Conservation (phyloP, 2,113 vertebrate species). For the Gopherus flavomarginatus region DNA sequence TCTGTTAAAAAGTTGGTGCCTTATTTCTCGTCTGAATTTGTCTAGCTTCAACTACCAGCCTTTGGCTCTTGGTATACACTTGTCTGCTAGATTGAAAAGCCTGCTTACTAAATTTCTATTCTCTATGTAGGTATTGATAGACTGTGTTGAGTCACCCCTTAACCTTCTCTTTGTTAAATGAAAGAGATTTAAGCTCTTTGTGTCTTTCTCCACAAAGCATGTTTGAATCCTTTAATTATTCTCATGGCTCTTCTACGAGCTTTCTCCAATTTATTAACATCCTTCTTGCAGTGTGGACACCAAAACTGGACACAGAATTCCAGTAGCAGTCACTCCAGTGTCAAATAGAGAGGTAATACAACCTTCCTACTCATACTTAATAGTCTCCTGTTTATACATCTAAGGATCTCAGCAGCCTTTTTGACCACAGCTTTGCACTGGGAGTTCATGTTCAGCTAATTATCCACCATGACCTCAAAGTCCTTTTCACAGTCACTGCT, state of each 20-base stretch:
- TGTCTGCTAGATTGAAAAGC: not conserved
- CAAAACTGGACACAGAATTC: not conserved
- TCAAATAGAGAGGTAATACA: not conserved
- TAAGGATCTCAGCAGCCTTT: not conserved
- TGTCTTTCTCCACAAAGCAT: not conserved
- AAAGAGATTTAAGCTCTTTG: not conserved
- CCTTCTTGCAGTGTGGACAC: not conserved
- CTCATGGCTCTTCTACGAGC: not conserved
- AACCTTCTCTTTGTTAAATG: not conserved
- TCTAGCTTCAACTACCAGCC: not conserved
- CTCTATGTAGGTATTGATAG: too few species aligned
- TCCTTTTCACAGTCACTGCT: not conserved
- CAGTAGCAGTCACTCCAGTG: not conserved
- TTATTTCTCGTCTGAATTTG: not conserved
- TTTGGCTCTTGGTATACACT: rapidly evolving
- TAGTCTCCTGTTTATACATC: not conserved
- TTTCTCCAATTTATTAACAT: not conserved
- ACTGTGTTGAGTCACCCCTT: too few species aligned
- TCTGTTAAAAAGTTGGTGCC: not conserved
- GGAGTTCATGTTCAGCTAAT: not conserved
- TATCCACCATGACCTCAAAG: not conserved
- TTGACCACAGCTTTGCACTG: not conserved
- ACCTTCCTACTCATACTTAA: not conserved
- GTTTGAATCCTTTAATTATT: not conserved
- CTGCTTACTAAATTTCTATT: not conserved